Conservation (phyloP, 2,113 vertebrate genomes). For the Todiramphus saurophagus region DNA sequence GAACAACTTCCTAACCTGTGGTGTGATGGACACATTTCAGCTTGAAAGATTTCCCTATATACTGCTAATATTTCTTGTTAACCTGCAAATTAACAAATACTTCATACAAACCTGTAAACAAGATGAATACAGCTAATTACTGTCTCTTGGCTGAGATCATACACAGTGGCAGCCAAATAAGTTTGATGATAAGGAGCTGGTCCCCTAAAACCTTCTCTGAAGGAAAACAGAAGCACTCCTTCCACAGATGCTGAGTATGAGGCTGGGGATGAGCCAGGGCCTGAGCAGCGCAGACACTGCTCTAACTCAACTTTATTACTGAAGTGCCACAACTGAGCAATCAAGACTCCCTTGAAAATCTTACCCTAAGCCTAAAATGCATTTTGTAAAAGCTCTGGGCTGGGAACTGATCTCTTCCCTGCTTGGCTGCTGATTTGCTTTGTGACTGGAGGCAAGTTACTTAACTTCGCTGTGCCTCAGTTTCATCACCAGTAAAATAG, state of each 20-base stretch:
- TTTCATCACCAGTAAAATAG: constrained; percentile 47
- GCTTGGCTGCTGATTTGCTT: constrained; percentile 46
- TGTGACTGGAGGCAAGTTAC: constrained; percentile 39
- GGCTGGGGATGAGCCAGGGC: background rate
- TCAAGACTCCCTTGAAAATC: constrained; percentile 30
- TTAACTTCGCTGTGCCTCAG: constrained; percentile 40
- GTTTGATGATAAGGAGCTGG: background rate
- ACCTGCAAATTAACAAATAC: background rate
- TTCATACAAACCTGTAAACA: background rate
- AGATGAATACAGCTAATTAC: background rate
- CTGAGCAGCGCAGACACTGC: background rate
- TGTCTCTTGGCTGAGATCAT: background rate
- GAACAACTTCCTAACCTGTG: fast-evolving
- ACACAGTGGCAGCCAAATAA: background rate
- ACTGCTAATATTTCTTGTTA: background rate
- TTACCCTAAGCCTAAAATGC: constrained; percentile 20
- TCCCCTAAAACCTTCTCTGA: background rate
- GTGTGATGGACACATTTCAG: fast-evolving
- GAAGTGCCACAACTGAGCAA: background rate
- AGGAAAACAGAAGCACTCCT: background rate
- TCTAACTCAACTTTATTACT: constrained; percentile 19
- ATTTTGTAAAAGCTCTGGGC: constrained; percentile 24
- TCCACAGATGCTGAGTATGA: background rate
- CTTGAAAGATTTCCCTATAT: background rate
- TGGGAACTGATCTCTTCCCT: constrained; percentile 8